These are phyloP conservation scores for Standfussiana lucernea DNA, from an alignment of 2,888 invertebrate genomes.

Conservation along the genomic window DNA sequence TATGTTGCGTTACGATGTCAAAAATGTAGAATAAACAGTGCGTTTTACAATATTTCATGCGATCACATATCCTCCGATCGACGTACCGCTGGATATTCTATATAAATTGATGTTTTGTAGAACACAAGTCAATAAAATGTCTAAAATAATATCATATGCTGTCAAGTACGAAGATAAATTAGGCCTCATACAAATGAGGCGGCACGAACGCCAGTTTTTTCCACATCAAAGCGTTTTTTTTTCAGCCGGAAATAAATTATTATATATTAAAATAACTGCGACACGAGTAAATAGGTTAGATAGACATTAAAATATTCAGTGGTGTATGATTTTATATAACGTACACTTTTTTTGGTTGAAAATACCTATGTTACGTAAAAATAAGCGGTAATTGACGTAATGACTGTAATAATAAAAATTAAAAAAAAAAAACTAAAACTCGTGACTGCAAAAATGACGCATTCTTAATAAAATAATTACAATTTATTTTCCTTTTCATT, in stretches of 20 bases:
- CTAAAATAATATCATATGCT: slow-evolving; percentile 57
- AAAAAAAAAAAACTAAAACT: not conserved
- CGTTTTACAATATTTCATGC: slow-evolving; percentile 66
- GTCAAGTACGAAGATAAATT: slow-evolving; percentile 67
- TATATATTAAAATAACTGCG: slow-evolving; percentile 67
- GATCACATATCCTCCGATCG: slow-evolving; percentile 42
- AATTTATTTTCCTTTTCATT: slow-evolving; percentile 34
- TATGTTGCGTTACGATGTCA: slow-evolving; percentile 77
- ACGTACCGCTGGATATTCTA: slow-evolving; percentile 28
- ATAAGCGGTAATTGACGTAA: not conserved
- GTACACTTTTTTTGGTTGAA: slow-evolving; percentile 13
- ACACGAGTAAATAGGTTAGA: slow-evolving; percentile 59
- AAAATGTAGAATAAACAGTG: slow-evolving; percentile 75
- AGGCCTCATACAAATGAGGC: slow-evolving; percentile 63
- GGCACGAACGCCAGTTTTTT: slow-evolving; percentile 56
- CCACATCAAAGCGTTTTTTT: slow-evolving; percentile 67
- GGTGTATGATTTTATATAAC: slow-evolving; percentile 24
- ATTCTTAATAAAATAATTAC: slow-evolving; percentile 24
- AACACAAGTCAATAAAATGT: slow-evolving; percentile 56
- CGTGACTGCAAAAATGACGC: slow-evolving; percentile 5
- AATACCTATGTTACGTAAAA: slow-evolving; percentile 8
- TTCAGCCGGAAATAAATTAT: slow-evolving; percentile 69
- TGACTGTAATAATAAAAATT: not conserved
- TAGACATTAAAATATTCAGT: slow-evolving; percentile 33
- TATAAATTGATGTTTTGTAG: slow-evolving; percentile 60